These are phyloP conservation scores for Coptodon bakossiorum DNA, from an alignment of 2,113 vertebrate genomes.

Conservation along the genomic window DNA sequence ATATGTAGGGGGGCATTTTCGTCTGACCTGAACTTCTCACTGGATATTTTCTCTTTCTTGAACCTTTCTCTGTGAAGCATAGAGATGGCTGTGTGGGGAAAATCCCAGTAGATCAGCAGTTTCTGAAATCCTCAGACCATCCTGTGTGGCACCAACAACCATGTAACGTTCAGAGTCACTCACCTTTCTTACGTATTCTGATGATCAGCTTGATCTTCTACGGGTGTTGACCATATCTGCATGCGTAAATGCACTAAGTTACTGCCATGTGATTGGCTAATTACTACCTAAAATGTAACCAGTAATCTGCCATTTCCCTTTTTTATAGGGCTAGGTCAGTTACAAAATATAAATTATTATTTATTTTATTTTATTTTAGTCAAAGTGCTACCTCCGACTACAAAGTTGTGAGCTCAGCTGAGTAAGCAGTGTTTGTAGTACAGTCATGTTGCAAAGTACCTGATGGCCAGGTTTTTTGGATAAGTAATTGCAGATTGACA, in stretches of 20 bases:
- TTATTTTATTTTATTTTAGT: not conserved
- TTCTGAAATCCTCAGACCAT: not conserved
- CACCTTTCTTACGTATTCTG: not conserved
- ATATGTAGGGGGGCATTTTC: not conserved
- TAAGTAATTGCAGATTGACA: not conserved
- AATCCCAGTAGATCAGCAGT: not conserved
- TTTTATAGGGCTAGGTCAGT: not conserved
- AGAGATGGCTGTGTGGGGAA: not conserved
- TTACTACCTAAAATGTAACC: not conserved
- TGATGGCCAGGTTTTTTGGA: not conserved
- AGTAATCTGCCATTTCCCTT: not conserved
- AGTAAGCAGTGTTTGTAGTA: not conserved
- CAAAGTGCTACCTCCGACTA: not conserved
- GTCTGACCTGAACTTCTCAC: not conserved
- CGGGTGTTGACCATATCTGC: not conserved
- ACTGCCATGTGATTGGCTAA: not conserved
- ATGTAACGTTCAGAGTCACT: not conserved
- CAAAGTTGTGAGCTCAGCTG: not conserved
- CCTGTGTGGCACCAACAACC: not conserved
- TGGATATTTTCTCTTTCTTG: not conserved
- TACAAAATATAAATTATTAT: not conserved
- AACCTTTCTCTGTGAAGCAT: not conserved
- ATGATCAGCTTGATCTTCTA: not conserved
- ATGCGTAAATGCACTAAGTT: not conserved
- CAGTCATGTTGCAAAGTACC: not conserved